A percentile compares a stretch with the other conserved stretches of the same genome.
Evolutionary conservation across 1,140 invertebrate genomes (phyloP).

Genomic region (Eufriesea mexicana): DNA sequence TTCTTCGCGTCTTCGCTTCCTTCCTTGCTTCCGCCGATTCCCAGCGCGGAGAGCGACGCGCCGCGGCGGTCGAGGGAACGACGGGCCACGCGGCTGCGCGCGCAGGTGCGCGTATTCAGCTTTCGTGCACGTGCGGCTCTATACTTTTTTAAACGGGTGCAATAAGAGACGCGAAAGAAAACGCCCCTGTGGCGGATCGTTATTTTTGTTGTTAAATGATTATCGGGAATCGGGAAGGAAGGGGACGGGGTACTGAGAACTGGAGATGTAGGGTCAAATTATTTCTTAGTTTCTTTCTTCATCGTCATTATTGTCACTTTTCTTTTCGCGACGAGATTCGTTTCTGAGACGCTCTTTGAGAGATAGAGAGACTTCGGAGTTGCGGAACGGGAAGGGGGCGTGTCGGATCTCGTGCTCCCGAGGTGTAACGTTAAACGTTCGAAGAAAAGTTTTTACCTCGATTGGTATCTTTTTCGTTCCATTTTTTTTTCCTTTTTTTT

Average conservation of each 20-base stretch:
- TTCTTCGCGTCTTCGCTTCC: neutral
- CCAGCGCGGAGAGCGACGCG: neutral
- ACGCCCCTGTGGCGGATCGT: neutral
- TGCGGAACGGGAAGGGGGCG: too few relatives aligned
- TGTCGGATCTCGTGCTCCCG: neutral
- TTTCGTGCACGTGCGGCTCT: neutral
- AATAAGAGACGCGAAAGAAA: constrained; percentile 23
- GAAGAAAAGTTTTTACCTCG: too few relatives aligned
- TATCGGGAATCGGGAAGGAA: neutral
- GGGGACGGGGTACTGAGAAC: neutral
- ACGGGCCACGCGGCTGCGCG: neutral
- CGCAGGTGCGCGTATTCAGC: neutral
- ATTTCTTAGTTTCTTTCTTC: constrained; percentile 16
- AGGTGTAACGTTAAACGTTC: too few relatives aligned
- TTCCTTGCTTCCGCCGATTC: neutral
- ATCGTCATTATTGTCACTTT: neutral
- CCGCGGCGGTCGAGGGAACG: neutral
- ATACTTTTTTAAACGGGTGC: constrained; percentile 34
- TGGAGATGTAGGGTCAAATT: constrained; percentile 17
- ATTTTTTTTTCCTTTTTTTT: neutral
- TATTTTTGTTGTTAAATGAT: constrained; percentile 25
- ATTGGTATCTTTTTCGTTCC: constrained; percentile 13
- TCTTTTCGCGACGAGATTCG: neutral
- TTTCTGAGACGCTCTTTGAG: neutral
- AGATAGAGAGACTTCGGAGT: too few relatives aligned